Percentiles rank a stretch among this genome's conserved stretches.
Evolutionary conservation across 2,797 vertebrate species (phyloP).

Genomic region (Pangasius krempfi): DNA sequence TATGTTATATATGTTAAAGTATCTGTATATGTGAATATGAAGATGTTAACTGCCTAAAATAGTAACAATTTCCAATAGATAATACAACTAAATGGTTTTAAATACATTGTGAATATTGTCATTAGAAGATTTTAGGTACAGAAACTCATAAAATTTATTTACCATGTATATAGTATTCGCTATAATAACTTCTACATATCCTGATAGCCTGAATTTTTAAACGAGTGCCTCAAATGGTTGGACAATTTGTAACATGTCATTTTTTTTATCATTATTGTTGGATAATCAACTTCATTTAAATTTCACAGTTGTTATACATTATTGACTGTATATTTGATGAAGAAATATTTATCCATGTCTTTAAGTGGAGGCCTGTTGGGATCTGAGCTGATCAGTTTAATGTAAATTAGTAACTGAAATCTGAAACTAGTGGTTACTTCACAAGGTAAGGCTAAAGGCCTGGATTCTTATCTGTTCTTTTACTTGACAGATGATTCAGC

Average conservation of each 20-base stretch:
- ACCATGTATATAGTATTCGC: not conserved
- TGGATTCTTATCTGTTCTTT: conserved; percentile 8
- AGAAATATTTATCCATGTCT: conserved; percentile 7
- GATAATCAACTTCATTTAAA: not conserved
- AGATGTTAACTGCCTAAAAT: not conserved
- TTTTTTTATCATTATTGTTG: not conserved
- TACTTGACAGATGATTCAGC: conserved; percentile 52
- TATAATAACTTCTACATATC: not conserved
- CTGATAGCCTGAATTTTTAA: not conserved
- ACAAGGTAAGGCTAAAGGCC: not conserved
- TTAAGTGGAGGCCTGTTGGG: not conserved
- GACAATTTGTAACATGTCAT: not conserved
- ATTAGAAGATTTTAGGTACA: not conserved
- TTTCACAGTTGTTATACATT: not conserved
- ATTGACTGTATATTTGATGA: not conserved
- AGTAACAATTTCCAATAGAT: not conserved
- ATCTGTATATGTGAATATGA: not conserved
- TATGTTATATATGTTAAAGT: conserved; percentile 3
- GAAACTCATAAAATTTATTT: not conserved
- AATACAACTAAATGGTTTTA: not conserved
- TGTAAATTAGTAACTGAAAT: not conserved
- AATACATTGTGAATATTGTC: not conserved
- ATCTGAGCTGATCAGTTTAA: not conserved
- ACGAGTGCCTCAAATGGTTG: not conserved
- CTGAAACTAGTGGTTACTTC: conserved; percentile 1